A percentile compares a stretch with the other conserved stretches of the same genome.
These are phyloP conservation scores for Pterois miles DNA, from an alignment of 2,797 vertebrate genomes.

Conservation along the genomic window DNA sequence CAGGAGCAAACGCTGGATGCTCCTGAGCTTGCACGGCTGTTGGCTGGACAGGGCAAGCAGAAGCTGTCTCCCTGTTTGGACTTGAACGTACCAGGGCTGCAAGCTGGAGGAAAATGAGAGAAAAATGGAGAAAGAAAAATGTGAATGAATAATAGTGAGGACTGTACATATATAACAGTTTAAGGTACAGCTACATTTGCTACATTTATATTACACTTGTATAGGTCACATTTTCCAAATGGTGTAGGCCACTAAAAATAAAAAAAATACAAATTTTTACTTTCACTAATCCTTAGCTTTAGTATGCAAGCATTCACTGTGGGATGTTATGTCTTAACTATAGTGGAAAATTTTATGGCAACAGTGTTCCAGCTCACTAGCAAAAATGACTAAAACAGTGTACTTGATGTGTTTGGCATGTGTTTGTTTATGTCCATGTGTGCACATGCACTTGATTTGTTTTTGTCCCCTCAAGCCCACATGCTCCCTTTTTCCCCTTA, in stretches of 20 bases:
- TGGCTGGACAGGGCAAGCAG: conserved; percentile 91
- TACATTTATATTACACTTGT: neutral
- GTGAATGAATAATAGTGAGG: neutral
- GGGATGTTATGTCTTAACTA: neutral
- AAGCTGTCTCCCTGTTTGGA: conserved; percentile 93
- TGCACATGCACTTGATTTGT: conserved; percentile 12
- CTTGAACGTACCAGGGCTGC: conserved; percentile 92
- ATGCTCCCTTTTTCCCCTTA: neutral
- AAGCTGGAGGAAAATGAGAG: conserved; percentile 81
- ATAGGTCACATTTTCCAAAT: neutral
- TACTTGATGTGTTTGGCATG: conserved; percentile 8
- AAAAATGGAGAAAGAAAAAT: neutral
- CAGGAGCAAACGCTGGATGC: conserved; percentile 92
- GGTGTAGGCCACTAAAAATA: neutral
- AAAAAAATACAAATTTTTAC: neutral
- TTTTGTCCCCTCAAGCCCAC: conserved; percentile 5
- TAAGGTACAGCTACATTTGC: neutral
- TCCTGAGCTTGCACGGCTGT: conserved; percentile 89
- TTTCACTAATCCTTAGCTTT: neutral
- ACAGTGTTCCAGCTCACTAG: neutral
- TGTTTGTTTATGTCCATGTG: conserved; percentile 2
- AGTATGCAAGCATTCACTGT: neutral
- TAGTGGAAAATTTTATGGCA: neutral
- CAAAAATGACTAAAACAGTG: neutral
- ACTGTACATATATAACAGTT: neutral